phyloP scores from a whole-genome alignment of 2,113 vertebrate genomes.

The Ardeotis arabs region DNA sequence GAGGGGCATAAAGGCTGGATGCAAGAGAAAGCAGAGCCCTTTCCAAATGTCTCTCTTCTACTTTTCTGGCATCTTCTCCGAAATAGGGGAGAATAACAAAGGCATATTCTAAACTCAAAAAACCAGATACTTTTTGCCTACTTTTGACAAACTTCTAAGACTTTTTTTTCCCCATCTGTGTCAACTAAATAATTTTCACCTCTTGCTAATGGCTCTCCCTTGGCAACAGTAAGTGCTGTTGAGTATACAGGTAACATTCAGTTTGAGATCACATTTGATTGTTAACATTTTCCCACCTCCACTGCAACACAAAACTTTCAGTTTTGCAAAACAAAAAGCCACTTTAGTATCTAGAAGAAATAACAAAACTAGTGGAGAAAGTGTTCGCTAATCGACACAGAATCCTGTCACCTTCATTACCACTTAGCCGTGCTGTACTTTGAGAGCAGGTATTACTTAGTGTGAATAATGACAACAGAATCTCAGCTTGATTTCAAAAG shows the following conservation, averaged over 20 bases:
- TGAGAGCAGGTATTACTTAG: constrained; percentile 14
- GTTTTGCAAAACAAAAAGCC: background rate
- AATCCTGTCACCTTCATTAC: background rate
- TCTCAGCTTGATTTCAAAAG: constrained; percentile 46
- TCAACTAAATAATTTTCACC: constrained; percentile 13
- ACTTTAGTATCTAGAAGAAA: constrained; percentile 1
- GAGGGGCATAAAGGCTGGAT: background rate
- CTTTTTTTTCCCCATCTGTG: background rate
- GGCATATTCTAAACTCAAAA: background rate
- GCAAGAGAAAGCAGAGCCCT: background rate
- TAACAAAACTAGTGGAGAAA: background rate
- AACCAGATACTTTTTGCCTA: background rate
- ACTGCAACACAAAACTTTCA: background rate
- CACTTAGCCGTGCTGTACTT: background rate
- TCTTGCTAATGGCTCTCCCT: constrained; percentile 18
- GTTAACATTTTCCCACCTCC: background rate
- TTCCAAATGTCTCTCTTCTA: background rate
- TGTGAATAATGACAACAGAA: constrained; percentile 34
- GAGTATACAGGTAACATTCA: background rate
- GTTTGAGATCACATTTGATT: background rate
- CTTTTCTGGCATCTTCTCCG: background rate
- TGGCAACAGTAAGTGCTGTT: constrained; percentile 35
- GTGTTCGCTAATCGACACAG: background rate
- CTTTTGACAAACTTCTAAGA: background rate
- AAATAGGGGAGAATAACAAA: background rate